These are phyloP conservation scores for Pogonocherus hispidulus DNA, from an alignment of 2,888 invertebrate species.

Conservation along the genomic window DNA sequence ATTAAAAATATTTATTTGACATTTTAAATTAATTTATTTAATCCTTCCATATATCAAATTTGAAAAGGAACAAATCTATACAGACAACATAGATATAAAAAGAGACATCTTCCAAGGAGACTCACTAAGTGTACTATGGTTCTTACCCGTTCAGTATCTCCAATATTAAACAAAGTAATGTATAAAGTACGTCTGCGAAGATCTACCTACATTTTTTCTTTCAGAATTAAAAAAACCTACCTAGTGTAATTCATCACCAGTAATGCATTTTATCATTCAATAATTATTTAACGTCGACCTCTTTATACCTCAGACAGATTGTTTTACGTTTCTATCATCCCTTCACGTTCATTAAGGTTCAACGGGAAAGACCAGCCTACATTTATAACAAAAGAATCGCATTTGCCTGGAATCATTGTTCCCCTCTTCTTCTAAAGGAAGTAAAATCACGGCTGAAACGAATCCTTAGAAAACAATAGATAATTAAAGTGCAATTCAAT, in stretches of 20 bases:
- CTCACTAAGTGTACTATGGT: no score
- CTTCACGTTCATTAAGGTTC: background rate
- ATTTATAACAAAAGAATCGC: background rate
- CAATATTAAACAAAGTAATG: no score
- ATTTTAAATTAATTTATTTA: no score
- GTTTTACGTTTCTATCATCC: background rate
- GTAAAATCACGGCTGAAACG: background rate
- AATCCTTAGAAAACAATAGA: background rate
- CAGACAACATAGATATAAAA: no score
- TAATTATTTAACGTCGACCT: background rate
- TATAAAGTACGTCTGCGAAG: no score
- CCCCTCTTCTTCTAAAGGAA: background rate
- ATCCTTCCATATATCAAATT: no score
- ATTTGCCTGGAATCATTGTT: background rate
- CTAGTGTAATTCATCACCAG: background rate
- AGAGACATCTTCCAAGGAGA: no score
- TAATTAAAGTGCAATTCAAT: background rate
- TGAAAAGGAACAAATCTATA: no score
- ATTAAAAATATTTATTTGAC: no score
- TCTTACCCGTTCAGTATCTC: no score
- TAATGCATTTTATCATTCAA: background rate
- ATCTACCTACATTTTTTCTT: no score
- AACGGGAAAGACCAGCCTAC: background rate
- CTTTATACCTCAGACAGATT: background rate
- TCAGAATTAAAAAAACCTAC: no score